Evolutionary conservation across 2,797 vertebrate genomes (phyloP), one percentile per base, ranked within the genome.

Genomic region (Lepus townsendii): DNA sequence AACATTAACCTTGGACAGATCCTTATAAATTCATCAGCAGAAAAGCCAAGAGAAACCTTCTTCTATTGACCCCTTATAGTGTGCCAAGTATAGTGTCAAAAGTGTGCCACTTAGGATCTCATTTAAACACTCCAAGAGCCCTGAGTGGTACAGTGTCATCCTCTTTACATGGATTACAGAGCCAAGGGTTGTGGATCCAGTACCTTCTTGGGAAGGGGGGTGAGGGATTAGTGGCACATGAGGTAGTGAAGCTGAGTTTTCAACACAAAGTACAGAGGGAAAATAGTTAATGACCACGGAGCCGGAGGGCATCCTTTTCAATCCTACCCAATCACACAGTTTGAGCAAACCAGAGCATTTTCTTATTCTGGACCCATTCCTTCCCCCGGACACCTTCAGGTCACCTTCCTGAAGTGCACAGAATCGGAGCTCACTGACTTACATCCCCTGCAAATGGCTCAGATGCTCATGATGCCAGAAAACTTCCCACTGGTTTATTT

Each of bases 341-440:
- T 80, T 12, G 54, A 88, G 42, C 50, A 94, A 84, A 88, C 5
- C 57, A 83, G 82, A 96, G 35, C 66, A 50, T 27, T 87, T 32
- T 63, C 77, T 26, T 10, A 47, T 0, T 27, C 10, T 9, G 14
- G 2, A 20, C 6, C 20, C 20, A n/a, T 80, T 78, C 57, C 63
- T 65, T 30, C 60, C 69, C 47, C 19, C 54, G 2, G 54, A 57
- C 54, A 57, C 54, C 54, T 57, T 20, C 2, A 17, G 0, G 0
- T 86, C 72, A 76, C 47, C 66, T 79, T 80, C 47, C 38, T 50
- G 47, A 50, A n/a, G 42, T 14, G 68, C 75, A 20, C 52, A 35
- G 30, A 17, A 22, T 66, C 69, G 60, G 30, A 4, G 11, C 3
- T 0, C 32, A 27, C 5, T 24, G 38, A 66, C n/a, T 79, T 17